Base-by-base conservation (phyloP, 2,888 invertebrate genomes). In the Sarcophaga variegata region DNA sequence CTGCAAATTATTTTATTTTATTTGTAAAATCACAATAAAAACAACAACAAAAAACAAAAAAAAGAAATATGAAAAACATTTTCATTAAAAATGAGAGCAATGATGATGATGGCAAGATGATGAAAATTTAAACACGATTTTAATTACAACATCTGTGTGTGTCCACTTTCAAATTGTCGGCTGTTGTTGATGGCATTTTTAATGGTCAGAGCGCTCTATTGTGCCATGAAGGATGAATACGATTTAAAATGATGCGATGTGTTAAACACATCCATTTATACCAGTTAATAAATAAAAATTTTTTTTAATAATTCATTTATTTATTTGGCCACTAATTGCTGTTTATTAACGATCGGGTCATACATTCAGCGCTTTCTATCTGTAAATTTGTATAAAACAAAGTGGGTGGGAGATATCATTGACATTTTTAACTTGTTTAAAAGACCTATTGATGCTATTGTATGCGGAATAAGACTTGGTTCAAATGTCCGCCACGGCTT, bases 151-250 rank as follows among this genome's bases (percentile, higher is more conserved):
- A 37, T 37, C 37, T 63, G 45, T 63, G 49, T 69, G 62, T 69
- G 62, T 74, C 37, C 62, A 49, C 62, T 62, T 12, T 17, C 25
- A 20, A 45, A 49, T 37, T 37, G 63, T 70, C 49, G 14, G 17
- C 14, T 45, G 66, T 14, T n/a, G 2, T 60, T 45, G 5, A 17
- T 67, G 69, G 70, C 12, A 17, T 64, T 45, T 75, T 84, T 80
- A 84, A 84, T 71, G 75, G 27, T 3, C 20, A 11, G 12, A 71
- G 76, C 14, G 20, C 14, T 0, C 20, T 54, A 75, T 74, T 49
- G 69, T 79, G 72, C n/a, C 79, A 83, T 69, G 22, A 70, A 75
- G 20, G 64, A 71, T 60, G 59, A 47, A 75, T 75, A 25, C 20
- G 37, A 37, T 37, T 37, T 37, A 37, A 37, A 37, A 37, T 37